Evolutionary conservation across 35 echinoderm and acorn worm genomes (phyloP).

Genomic region (Patiria miniata): DNA sequence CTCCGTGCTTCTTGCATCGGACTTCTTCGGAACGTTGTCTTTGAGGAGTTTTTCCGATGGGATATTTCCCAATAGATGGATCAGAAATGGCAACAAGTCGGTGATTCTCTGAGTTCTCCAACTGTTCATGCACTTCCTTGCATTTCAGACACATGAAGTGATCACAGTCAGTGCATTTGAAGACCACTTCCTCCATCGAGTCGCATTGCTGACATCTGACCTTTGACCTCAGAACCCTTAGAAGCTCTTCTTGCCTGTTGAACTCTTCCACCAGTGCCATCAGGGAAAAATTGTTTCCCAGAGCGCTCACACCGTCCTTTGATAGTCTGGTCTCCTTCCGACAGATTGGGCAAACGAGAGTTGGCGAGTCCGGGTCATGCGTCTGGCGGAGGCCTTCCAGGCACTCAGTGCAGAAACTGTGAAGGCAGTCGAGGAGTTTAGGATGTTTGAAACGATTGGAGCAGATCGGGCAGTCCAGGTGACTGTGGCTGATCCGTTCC

Average conservation of each 20-base stretch:
- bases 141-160: neutral
- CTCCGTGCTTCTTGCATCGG: too few species aligned
- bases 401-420: neutral
- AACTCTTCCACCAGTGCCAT: neutral
- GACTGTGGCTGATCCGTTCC: neutral
- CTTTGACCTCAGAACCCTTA: neutral
- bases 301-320: neutral
- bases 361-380: neutral
- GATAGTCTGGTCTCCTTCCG: neutral
- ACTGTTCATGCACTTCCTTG: neutral
- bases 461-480: neutral
- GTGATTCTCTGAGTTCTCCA: neutral
- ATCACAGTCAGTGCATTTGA: neutral
- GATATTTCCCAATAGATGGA: too few species aligned
- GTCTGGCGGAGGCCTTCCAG: neutral
- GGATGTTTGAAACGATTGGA: neutral
- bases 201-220: neutral
- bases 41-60: too few species aligned
- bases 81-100: too few species aligned
- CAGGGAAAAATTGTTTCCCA: neutral
- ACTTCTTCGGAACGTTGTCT: too few species aligned
- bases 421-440: neutral
- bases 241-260: conserved; percentile 1
- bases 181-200: neutral
- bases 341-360: neutral